Percentiles rank a stretch among this genome's conserved stretches.
phyloP scores from a whole-genome alignment of 1,140 invertebrate species.

The Asbolus verrucosus region DNA sequence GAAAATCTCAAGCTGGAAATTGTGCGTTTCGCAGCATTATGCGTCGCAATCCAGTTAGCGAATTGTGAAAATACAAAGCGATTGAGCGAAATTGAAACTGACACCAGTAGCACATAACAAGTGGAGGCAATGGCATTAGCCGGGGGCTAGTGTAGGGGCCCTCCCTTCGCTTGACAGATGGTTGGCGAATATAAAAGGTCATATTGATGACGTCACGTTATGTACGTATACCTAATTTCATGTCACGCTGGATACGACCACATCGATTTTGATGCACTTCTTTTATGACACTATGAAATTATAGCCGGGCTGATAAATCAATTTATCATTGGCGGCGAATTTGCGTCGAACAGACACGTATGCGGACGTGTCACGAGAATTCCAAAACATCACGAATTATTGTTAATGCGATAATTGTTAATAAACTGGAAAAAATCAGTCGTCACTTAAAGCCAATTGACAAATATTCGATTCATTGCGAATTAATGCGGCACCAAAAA shows the following conservation, averaged over 20 bases:
- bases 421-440: no score
- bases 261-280: constrained; percentile 55
- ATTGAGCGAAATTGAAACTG: constrained; percentile 54
- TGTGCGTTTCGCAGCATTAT: background rate
- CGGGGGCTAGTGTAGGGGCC: constrained; percentile 51
- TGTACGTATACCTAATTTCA: constrained; percentile 54
- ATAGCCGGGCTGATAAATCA: background rate
- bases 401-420: no score
- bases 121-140: constrained; percentile 52
- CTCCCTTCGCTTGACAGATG: constrained; percentile 65
- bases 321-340: constrained; percentile 7
- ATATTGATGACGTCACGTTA: constrained; percentile 58
- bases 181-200: constrained; percentile 59
- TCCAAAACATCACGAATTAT: no score
- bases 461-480: no score
- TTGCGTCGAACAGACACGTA: no score
- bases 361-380: no score
- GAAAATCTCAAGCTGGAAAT: no score
- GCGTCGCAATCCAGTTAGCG: constrained; percentile 35
- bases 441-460: no score
- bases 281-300: no score
- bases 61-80: constrained; percentile 48
- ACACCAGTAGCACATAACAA: constrained; percentile 57
- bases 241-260: constrained; percentile 54
- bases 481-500: no score